Conservation (phyloP, 2,888 invertebrate genomes). For the Agrochola circellaris region DNA sequence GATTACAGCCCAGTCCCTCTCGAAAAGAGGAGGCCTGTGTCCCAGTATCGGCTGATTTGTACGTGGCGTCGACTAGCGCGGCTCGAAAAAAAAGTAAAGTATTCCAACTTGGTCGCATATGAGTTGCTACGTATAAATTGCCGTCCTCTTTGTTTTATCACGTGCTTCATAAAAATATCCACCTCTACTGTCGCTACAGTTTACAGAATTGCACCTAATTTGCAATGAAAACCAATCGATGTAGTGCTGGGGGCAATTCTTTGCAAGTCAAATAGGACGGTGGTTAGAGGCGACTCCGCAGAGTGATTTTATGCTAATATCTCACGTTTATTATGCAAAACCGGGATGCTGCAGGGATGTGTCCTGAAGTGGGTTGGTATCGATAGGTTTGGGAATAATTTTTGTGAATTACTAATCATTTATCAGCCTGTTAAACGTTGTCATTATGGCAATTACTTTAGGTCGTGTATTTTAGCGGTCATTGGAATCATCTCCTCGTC, state of each 20-base stretch:
- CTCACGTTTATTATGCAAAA: conserved; percentile 86
- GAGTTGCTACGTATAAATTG: neutral
- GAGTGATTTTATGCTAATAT: conserved; percentile 88
- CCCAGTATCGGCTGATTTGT: too few relatives aligned
- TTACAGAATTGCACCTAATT: conserved; percentile 64
- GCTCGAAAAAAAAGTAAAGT: neutral
- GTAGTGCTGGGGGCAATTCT: conserved; percentile 75
- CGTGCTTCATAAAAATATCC: conserved; percentile 1
- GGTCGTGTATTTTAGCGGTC: neutral
- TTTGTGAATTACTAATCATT: neutral
- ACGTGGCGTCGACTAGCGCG: too few relatives aligned
- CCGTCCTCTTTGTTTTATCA: neutral
- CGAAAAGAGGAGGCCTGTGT: too few relatives aligned
- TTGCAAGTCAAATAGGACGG: conserved; percentile 88
- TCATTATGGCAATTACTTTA: neutral
- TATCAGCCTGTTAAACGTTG: neutral
- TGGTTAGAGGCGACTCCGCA: conserved; percentile 75
- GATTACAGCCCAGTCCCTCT: too few relatives aligned
- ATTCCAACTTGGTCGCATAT: neutral
- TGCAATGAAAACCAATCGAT: conserved; percentile 76
- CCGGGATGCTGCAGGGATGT: conserved; percentile 71
- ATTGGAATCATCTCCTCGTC: neutral
- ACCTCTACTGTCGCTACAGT: conserved; percentile 27
- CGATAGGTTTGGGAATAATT: conserved; percentile 26
- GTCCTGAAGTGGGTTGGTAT: conserved; percentile 17